Conservation (phyloP, 2,797 vertebrate species). For the Chiroxiphia lanceolata region DNA sequence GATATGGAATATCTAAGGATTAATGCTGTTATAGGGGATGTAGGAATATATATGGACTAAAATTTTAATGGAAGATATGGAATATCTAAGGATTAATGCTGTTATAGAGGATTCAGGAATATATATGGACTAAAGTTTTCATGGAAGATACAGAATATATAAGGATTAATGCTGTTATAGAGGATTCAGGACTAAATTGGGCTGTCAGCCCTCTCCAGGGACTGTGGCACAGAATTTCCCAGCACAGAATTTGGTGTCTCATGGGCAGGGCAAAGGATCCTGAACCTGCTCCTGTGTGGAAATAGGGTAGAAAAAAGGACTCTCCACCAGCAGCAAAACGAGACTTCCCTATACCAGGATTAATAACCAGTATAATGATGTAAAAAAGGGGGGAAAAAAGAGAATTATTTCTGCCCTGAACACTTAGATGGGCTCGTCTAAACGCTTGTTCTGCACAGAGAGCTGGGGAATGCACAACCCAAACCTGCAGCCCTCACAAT, state of each 20-base stretch:
- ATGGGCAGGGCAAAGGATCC: not conserved
- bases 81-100: no score
- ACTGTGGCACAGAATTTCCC: not conserved
- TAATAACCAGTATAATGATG: not conserved
- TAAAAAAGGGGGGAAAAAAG: no score
- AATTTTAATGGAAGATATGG: no score
- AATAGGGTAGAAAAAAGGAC: not conserved
- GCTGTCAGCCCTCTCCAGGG: accelerated
- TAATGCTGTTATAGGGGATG: no score
- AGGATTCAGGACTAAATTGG: not conserved
- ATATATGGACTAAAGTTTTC: no score
- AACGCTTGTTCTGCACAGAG: not conserved
- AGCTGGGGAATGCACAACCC: not conserved
- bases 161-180: not conserved
- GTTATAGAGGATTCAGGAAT: no score
- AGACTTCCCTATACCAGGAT: accelerated
- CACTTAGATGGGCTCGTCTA: not conserved
- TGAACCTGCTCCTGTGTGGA: not conserved
- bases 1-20: no score
- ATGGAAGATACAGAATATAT: no score
- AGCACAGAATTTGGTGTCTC: not conserved
- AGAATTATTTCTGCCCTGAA: not conserved
- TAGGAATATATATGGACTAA: no score
- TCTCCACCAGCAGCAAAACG: not conserved
- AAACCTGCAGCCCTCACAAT: not conserved